These are phyloP conservation scores for Podocnemis expansa DNA, from an alignment of 2,113 vertebrate species.

Conservation along the genomic window DNA sequence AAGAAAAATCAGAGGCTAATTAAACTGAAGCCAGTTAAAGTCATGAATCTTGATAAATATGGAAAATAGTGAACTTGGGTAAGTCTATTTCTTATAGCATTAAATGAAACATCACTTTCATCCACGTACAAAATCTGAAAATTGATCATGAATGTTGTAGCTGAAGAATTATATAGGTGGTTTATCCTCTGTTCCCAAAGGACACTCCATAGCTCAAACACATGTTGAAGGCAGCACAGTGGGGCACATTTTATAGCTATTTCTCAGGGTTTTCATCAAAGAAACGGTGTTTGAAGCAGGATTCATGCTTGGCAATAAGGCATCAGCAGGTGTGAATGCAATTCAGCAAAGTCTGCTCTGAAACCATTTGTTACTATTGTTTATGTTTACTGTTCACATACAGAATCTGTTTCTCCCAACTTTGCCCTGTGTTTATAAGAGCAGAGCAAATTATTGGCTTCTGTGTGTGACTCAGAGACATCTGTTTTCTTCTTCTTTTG, in stretches of 20 bases:
- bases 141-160: not conserved
- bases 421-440: not conserved
- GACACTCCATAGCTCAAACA: constrained; percentile 14
- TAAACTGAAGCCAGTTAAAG: not conserved
- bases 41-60: not conserved
- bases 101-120: not conserved
- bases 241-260: constrained; percentile 24
- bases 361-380: not conserved
- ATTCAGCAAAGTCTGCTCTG: not conserved
- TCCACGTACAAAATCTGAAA: not conserved
- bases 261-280: constrained; percentile 49
- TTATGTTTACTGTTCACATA: not conserved
- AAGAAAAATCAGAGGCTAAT: constrained; percentile 9
- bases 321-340: not conserved
- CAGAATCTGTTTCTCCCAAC: not conserved
- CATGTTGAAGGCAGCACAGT: constrained; percentile 28
- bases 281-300: fast-evolving
- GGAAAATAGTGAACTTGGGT: not conserved
- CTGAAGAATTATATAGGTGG: not conserved
- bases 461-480: constrained; percentile 29
- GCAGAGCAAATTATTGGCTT: constrained; percentile 4
- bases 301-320: not conserved
- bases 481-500: constrained; percentile 69
- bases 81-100: not conserved
- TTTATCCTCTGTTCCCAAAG: constrained; percentile 26